Evolutionary conservation across 2,888 invertebrate genomes (phyloP), one percentile per base, ranked within the genome.

Genomic region (Fabriciana adippe): DNA sequence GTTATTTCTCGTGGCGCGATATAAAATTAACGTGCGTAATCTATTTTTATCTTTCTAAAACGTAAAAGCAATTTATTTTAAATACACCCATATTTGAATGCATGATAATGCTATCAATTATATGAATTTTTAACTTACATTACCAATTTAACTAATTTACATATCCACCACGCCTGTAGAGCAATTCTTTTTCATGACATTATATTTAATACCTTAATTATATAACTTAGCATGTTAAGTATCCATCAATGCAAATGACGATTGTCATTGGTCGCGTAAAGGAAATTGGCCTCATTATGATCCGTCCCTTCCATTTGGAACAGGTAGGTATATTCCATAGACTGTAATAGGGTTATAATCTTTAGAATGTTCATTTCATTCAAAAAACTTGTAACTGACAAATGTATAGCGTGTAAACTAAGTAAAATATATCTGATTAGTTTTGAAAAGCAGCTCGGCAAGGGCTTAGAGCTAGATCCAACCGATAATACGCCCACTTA

Each of bases 401-500:
- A 61, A 61, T 55, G 55, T 55, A 51, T 66, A 11, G 48, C 61
- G 26, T 56, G 66, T 62, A 55, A 50, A 61, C 50, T 66, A 61
- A 61, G 48, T 48, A n/a, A 51, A 41, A 66, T 56, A 51, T 68
- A 56, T 48, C 53, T 51, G 55, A 67, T 59, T 67, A 61, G 62
- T 60, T 71, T 67, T 67, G 59, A 67, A 66, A 65, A 72, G 54
- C 70, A 59, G 68, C 70, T 68, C 69, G 67, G 74, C 75, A 78
- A 81, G 78, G 79, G 80, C 76, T 79, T 71, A 79, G 77, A 78
- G 75, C 74, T 73, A 76, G 81, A 83, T 83, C 76, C 74, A 67
- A 63, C 71, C 70, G 86, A 88, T 88, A 87, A 80, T 78, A 74
- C 79, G 78, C 74, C 78, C 76, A 79, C 83, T 81, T 82, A 85